phyloP scores from a whole-genome alignment of 2,888 invertebrate genomes.

The Achlya flavicornis region DNA sequence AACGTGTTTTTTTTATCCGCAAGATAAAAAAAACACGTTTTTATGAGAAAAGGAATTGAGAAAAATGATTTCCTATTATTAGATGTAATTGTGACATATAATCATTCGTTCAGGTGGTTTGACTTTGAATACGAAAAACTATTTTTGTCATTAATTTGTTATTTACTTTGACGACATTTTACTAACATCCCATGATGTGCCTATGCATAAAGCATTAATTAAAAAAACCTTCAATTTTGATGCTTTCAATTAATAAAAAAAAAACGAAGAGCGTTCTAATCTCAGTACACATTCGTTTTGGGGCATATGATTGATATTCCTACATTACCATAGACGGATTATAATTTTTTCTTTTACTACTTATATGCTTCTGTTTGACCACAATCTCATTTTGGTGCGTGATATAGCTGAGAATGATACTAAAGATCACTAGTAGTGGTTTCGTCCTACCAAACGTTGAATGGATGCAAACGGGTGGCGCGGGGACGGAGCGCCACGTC shows the following conservation, averaged over 20 bases:
- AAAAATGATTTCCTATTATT: too few species aligned
- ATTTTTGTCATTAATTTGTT: neutral
- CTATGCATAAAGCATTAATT: too few species aligned
- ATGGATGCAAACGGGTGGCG: neutral
- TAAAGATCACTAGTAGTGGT: neutral
- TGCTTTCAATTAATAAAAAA: neutral
- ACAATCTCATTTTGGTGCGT: neutral
- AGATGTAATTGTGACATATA: neutral
- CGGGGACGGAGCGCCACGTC: constrained; percentile 2
- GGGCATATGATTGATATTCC: neutral
- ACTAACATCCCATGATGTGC: neutral
- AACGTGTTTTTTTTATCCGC: too few species aligned
- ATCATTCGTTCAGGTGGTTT: neutral
- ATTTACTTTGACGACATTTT: neutral
- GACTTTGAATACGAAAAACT: neutral
- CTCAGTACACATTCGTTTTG: neutral
- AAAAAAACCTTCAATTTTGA: neutral
- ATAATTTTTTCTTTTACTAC: too few species aligned
- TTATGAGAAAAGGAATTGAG: too few species aligned
- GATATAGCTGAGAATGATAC: neutral
- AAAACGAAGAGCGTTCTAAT: neutral
- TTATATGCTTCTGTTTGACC: neutral
- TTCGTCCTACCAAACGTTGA: neutral
- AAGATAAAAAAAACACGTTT: too few species aligned
- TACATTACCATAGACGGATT: too few species aligned